A percentile compares a stretch with the other conserved stretches of the same genome.
These are phyloP conservation scores for Indicator indicator DNA, from an alignment of 2,113 vertebrate genomes.

Conservation along the genomic window DNA sequence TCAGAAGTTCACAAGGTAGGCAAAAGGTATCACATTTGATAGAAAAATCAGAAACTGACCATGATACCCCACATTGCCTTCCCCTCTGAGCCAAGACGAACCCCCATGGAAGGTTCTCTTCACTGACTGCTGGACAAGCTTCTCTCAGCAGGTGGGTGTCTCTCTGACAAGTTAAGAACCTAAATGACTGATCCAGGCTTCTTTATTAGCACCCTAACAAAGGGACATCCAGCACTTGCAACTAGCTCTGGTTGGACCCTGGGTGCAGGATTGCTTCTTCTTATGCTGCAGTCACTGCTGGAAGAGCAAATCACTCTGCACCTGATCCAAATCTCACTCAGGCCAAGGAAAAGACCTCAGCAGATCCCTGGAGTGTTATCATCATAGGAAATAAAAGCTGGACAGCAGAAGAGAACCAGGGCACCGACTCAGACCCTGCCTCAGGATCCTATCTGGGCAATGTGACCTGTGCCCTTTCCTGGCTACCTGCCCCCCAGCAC, in stretches of 20 bases:
- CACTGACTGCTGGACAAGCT: accelerated
- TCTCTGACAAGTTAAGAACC: neutral
- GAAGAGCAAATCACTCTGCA: neutral
- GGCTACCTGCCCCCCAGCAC: neutral
- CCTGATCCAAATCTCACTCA: neutral
- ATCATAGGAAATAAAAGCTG: neutral
- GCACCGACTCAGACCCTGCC: neutral
- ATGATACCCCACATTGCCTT: neutral
- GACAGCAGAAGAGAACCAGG: neutral
- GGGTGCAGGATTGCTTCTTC: neutral
- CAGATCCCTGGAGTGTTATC: neutral
- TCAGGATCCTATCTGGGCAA: accelerated
- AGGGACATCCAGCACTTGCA: neutral
- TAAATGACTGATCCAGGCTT: neutral
- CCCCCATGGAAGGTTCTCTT: neutral
- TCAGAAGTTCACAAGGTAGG: neutral
- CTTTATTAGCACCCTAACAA: neutral
- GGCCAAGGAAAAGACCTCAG: neutral
- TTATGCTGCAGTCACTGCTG: neutral
- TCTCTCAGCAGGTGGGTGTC: neutral
- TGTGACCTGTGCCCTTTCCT: neutral
- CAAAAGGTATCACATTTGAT: neutral
- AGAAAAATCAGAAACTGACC: neutral
- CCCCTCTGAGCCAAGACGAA: neutral
- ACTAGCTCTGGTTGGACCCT: neutral